A percentile compares a stretch with the other conserved stretches of the same genome.
Conservation (phyloP, 2,113 vertebrate species). For the Silurus asotus region DNA sequence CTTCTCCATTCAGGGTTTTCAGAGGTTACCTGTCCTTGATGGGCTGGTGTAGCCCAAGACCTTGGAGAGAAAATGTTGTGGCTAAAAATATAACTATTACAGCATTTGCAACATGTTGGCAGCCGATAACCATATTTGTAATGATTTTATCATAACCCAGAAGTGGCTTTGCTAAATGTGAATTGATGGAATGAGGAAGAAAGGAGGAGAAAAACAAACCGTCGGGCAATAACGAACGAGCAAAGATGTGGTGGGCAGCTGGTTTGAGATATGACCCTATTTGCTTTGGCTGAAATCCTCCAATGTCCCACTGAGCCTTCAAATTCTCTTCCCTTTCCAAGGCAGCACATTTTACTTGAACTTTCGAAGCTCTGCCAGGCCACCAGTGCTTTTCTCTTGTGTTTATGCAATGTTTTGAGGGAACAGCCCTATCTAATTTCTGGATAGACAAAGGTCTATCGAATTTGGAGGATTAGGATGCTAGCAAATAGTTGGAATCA, state of each 20-base stretch:
- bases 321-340: slow-evolving; percentile 20
- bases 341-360: slow-evolving; percentile 8
- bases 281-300: slow-evolving; percentile 43
- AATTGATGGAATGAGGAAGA: slow-evolving; percentile 33
- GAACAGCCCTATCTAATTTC: slow-evolving; percentile 5
- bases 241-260: slow-evolving; percentile 25
- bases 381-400: neutral
- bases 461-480: slow-evolving; percentile 14
- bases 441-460: neutral
- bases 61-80: neutral
- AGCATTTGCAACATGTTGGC: neutral
- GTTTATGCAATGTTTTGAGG: slow-evolving; percentile 6
- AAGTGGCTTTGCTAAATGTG: neutral
- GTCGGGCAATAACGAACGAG: neutral
- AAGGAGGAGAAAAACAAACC: neutral
- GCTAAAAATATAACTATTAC: neutral
- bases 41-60: neutral
- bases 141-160: neutral
- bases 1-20: slow-evolving; percentile 12
- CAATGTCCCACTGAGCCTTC: slow-evolving; percentile 22
- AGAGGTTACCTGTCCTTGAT: neutral
- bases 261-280: slow-evolving; percentile 44
- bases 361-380: neutral
- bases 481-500: slow-evolving; percentile 32
- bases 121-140: neutral